Conservation (phyloP, 2,113 vertebrate species). For the Notarius quadriscutis region DNA sequence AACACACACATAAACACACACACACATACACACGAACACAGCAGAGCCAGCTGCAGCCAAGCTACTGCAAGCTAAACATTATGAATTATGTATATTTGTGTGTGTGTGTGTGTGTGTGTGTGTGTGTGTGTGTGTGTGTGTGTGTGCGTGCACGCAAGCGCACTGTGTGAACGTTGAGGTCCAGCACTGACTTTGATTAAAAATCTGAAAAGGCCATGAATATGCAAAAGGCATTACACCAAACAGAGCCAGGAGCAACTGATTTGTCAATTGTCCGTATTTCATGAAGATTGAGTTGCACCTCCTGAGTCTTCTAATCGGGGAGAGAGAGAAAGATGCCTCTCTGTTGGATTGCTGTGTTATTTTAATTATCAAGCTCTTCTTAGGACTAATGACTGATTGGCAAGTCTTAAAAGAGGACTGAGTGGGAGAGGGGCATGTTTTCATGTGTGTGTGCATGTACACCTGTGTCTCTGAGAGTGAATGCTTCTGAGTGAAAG, state of each 20-base stretch:
- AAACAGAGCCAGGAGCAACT: conserved; percentile 71
- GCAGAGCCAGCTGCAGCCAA: conserved; percentile 66
- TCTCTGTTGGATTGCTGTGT: conserved; percentile 69
- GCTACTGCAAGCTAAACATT: conserved; percentile 66
- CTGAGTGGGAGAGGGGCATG: conserved; percentile 48
- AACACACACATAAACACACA: conserved; percentile 48
- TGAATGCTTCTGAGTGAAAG: conserved; percentile 4
- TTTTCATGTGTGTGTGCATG: conserved; percentile 22
- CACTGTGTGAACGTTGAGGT: conserved; percentile 63
- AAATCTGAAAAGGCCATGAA: conserved; percentile 82
- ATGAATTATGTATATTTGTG: conserved; percentile 85
- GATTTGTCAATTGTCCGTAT: conserved; percentile 86
- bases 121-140: conserved; percentile 67
- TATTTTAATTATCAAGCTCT: conserved; percentile 78
- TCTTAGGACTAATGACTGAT: conserved; percentile 76
- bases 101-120: conserved; percentile 51
- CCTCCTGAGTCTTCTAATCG: conserved; percentile 76
- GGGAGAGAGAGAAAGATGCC: conserved; percentile 38
- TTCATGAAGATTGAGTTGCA: conserved; percentile 79
- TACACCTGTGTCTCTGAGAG: conserved; percentile 11
- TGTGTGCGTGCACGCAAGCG: too few species aligned
- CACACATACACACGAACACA: conserved; percentile 51
- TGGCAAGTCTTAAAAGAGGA: conserved; percentile 71
- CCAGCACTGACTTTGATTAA: conserved; percentile 84
- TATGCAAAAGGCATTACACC: conserved; percentile 76